Conservation (phyloP, 92 coral and sea anemone genomes). For the Heteractis magnifica region DNA sequence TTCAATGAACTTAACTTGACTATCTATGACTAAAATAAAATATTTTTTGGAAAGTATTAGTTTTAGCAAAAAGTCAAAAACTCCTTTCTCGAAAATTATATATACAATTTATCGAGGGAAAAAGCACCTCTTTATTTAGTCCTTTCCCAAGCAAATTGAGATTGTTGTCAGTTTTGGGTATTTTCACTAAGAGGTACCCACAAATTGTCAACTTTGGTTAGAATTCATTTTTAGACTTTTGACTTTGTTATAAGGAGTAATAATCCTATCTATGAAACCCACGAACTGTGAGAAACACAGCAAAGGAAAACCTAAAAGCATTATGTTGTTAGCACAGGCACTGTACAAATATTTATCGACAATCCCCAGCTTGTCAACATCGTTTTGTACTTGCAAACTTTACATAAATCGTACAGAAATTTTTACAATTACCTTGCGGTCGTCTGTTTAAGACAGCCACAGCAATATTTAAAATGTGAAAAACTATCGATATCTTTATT, state of each 20-base stretch:
- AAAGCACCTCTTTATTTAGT: neutral
- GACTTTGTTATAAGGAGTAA: neutral
- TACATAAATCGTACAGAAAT: neutral
- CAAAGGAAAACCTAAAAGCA: neutral
- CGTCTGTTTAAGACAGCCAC: too few species aligned
- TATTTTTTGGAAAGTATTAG: too few species aligned
- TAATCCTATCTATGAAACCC: neutral
- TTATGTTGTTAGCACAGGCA: neutral
- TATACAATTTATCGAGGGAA: too few species aligned
- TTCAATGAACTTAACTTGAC: too few species aligned
- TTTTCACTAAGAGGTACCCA: too few species aligned
- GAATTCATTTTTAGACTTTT: neutral
- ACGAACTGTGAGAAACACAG: neutral
- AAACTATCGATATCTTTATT: too few species aligned
- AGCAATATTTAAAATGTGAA: too few species aligned
- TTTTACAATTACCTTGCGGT: neutral
- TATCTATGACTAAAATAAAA: too few species aligned
- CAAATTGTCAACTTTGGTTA: too few species aligned
- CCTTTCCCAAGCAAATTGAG: neutral
- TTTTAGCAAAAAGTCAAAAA: too few species aligned
- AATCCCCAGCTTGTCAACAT: constrained; percentile 19
- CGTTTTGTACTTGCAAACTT: constrained; percentile 6
- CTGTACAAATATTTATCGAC: constrained; percentile 28
- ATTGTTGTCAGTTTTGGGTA: neutral
- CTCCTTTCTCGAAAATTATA: too few species aligned